These are phyloP conservation scores for Aphidius gifuensis DNA, from an alignment of 1,140 invertebrate species.

Conservation along the genomic window DNA sequence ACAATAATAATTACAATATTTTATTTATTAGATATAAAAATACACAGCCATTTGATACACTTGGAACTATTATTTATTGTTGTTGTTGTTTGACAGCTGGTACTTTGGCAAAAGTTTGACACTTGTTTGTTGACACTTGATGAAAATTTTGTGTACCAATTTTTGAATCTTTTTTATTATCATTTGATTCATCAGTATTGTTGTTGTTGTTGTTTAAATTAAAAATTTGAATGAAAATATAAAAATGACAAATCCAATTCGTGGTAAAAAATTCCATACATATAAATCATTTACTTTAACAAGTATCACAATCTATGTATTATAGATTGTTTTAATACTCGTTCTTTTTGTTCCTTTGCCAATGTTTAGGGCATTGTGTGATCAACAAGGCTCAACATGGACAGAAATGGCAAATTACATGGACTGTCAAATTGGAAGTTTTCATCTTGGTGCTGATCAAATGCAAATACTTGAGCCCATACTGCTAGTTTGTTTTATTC, in stretches of 20 bases:
- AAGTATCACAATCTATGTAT: constrained; percentile 43
- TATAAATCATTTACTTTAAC: constrained; percentile 48
- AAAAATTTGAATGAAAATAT: too few relatives aligned
- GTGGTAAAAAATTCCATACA: constrained; percentile 44
- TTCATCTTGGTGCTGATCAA: constrained; percentile 80
- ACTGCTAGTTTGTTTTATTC: constrained; percentile 81
- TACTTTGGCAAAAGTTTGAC: too few relatives aligned
- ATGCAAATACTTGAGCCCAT: constrained; percentile 87
- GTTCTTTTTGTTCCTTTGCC: constrained; percentile 80
- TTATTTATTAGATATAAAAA: too few relatives aligned
- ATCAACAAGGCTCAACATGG: constrained; percentile 91
- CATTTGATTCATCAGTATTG: constrained; percentile 22
- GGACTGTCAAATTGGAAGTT: constrained; percentile 74
- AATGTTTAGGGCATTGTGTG: constrained; percentile 86
- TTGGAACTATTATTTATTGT: too few relatives aligned
- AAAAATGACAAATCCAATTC: constrained; percentile 30
- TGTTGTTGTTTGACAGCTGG: too few relatives aligned
- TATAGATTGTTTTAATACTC: constrained; percentile 77
- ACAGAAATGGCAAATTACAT: constrained; percentile 90
- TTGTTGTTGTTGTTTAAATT: constrained; percentile 6
- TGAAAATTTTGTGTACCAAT: constrained; percentile 45
- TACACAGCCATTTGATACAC: too few relatives aligned
- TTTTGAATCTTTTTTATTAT: constrained; percentile 34
- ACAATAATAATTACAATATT: too few relatives aligned
- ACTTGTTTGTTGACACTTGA: constrained; percentile 16